Base-by-base conservation (phyloP, 2,888 invertebrate genomes). In the Drosophila melanosoma region DNA sequence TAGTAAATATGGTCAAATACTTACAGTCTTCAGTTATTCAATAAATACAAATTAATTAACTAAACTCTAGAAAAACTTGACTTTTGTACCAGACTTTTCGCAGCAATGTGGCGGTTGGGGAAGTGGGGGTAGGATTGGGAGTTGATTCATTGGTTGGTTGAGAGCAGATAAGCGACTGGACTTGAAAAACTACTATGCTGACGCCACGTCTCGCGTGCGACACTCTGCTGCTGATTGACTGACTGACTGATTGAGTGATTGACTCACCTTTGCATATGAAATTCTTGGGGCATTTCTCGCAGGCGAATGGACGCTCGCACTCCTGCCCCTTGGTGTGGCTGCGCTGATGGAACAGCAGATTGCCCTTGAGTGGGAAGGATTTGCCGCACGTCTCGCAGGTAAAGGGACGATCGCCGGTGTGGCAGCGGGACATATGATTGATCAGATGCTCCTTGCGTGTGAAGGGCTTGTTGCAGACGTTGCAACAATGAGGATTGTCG, bases 311-410 rank as follows among this genome's bases (percentile, higher is more conserved):
- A 66, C 95, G 94, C 79, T 95, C 95, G 70, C 95, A 95, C 76
- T 94, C 95, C 81, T 94, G 95, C 38, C 95, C 94, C 91, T 97
- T 97, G 89, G 96, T 96, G 93, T 97, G 97, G 78, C 97, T 97
- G 69, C 97, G 95, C 93, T 97, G 96, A 92, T 97, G 97, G 94
- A 97, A 97, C 78, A 97, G 94, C 54, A 97, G 93, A 91, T 97
- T 97, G 67, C 96, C 97, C 93, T 97, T 97, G 57, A 97, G 93
- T 0, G 97, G 97, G 94, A 97, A 97, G 58, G 97, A 96, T 92
- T 97, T 97, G 89, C 97, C 97, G 92, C 97, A 97, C 89, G 97
- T 97, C 73, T 95, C 96, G 91, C 97, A 97, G 64, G 96, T 96
- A 92, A 96, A 97, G 10, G 97, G 97, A 54, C 97, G 95, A 92